Percentiles rank a stretch among this genome's conserved stretches.
phyloP scores from a whole-genome alignment of 1,140 invertebrate genomes.

The Zelostemma sp. region DNA sequence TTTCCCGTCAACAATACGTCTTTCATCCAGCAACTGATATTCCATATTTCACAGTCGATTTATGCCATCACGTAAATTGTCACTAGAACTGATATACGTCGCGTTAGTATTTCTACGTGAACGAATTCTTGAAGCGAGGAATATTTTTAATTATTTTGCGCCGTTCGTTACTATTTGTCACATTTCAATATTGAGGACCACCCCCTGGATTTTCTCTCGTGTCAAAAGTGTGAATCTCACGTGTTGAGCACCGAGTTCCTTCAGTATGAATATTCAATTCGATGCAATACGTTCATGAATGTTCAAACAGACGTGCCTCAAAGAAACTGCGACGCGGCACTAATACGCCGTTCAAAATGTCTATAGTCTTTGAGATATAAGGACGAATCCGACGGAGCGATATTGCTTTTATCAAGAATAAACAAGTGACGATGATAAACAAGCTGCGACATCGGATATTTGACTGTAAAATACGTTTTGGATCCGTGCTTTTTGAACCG shows the following conservation, averaged over 20 bases:
- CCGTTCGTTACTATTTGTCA: background rate
- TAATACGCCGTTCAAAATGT: constrained; percentile 27
- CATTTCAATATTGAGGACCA: background rate
- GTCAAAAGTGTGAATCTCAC: constrained; percentile 38
- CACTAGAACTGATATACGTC: too few species aligned
- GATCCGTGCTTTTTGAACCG: background rate
- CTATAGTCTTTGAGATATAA: constrained; percentile 27
- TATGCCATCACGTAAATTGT: too few species aligned
- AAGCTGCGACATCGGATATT: constrained; percentile 29
- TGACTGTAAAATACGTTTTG: constrained; percentile 22
- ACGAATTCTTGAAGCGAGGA: too few species aligned
- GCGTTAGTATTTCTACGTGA: too few species aligned
- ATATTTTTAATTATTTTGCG: too few species aligned
- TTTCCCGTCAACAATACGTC: too few species aligned
- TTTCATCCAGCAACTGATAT: too few species aligned
- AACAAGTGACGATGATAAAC: constrained; percentile 24
- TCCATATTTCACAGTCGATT: too few species aligned
- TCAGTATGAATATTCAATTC: constrained; percentile 36
- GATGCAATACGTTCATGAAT: constrained; percentile 30
- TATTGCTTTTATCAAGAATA: constrained; percentile 36
- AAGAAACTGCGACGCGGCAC: constrained; percentile 23
- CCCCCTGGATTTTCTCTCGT: constrained; percentile 13
- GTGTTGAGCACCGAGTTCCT: constrained; percentile 16
- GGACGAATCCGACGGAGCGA: constrained; percentile 29
- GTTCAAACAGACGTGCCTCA: constrained; percentile 21